Evolutionary conservation across 2,888 invertebrate genomes (phyloP).

Genomic region (Drosophila suboccidentalis): DNA sequence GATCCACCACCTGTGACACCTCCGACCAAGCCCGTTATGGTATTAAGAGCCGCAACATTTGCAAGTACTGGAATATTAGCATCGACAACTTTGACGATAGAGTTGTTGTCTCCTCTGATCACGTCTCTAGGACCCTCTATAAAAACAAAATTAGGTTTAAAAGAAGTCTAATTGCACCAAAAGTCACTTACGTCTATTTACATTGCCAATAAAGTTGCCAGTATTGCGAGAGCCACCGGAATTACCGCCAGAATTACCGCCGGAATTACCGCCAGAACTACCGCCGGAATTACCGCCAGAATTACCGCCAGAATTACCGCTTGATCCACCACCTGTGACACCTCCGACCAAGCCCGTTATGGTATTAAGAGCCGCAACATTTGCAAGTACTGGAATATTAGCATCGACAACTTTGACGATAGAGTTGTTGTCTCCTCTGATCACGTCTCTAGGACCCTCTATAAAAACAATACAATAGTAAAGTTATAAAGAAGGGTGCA

Average conservation of each 20-base stretch:
- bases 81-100: constrained; percentile 11
- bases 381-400: neutral
- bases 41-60: constrained; percentile 6
- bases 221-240: constrained; percentile 1
- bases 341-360: constrained; percentile 6
- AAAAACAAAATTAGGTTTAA: neutral
- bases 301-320: too few species aligned
- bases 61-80: neutral
- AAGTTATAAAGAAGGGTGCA: too few species aligned
- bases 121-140: constrained; percentile 1
- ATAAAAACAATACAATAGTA: too few species aligned
- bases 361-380: constrained; percentile 6
- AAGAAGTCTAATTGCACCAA: too few species aligned
- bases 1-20: neutral
- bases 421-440: constrained; percentile 24
- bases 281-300: too few species aligned
- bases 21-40: neutral
- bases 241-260: neutral
- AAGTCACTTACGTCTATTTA: too few species aligned
- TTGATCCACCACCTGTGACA: neutral
- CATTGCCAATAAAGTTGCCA: constrained; percentile 22
- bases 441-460: neutral
- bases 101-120: constrained; percentile 26
- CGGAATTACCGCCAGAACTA: neutral
- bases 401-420: constrained; percentile 20